phyloP scores from a whole-genome alignment of 2,797 vertebrate genomes.

The Intellagama lesueurii region DNA sequence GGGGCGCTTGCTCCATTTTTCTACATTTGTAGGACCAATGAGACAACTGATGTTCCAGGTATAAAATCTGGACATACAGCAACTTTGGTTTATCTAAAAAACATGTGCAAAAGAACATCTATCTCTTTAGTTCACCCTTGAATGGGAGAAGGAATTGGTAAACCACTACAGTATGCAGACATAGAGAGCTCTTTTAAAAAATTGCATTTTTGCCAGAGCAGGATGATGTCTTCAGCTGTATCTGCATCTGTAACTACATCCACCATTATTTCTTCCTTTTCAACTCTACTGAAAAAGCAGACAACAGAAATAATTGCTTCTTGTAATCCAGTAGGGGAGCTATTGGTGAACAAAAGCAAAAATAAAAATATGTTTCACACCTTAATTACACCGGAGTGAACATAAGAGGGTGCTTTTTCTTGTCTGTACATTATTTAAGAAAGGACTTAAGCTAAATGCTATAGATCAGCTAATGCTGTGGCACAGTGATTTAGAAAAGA shows the following conservation, averaged over 20 bases:
- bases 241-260: not conserved
- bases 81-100: not conserved
- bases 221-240: not conserved
- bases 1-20: not conserved
- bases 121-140: not conserved
- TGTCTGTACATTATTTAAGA: not conserved
- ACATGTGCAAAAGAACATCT: not conserved
- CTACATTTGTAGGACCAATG: not conserved
- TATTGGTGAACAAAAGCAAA: conserved; percentile 35
- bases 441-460: conserved; percentile 29
- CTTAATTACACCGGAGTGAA: conserved; percentile 56
- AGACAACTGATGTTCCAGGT: not conserved
- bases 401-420: conserved; percentile 24
- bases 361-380: conserved; percentile 20
- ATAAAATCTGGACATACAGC: not conserved
- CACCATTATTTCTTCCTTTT: not conserved
- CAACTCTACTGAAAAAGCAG: not conserved
- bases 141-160: not conserved
- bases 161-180: not conserved
- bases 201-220: not conserved
- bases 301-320: not conserved
- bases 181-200: not conserved
- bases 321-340: not conserved
- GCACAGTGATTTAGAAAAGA: not conserved
- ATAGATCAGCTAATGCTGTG: conserved; percentile 9